phyloP scores from a whole-genome alignment of 2,797 vertebrate genomes.

The Pseudochirops corinnae region DNA sequence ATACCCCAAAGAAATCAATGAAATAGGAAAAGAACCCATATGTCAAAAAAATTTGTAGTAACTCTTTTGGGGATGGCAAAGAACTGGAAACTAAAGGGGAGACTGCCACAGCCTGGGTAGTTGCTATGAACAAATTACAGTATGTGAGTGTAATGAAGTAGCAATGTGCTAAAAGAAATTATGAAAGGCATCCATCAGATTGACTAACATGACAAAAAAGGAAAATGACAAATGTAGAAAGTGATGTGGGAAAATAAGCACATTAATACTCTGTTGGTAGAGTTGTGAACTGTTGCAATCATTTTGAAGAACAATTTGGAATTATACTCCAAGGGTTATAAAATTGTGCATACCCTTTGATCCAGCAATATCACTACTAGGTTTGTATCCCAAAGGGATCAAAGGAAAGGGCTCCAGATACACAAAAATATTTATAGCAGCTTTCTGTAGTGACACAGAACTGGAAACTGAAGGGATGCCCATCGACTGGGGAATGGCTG shows the following conservation, averaged over 20 bases:
- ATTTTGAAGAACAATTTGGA: background rate
- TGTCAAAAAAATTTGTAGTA: background rate
- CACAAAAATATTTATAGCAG: background rate
- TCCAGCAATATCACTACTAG: too few relatives aligned
- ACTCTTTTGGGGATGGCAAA: background rate
- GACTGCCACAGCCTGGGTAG: background rate
- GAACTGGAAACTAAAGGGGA: background rate
- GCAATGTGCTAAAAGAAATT: background rate
- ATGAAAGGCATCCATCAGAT: background rate
- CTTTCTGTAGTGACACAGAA: background rate
- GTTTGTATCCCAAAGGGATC: background rate
- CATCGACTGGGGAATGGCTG: background rate
- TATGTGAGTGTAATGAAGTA: background rate
- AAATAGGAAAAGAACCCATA: background rate
- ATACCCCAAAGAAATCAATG: background rate
- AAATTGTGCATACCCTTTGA: background rate
- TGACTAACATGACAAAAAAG: background rate
- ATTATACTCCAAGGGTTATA: background rate
- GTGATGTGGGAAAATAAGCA: background rate
- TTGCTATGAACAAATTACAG: background rate
- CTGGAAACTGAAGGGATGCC: background rate
- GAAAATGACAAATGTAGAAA: background rate
- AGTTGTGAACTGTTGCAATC: background rate
- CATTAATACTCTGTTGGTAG: background rate
- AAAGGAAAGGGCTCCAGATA: background rate